These are phyloP conservation scores for Mesochorus sp. DNA, from an alignment of 2,888 invertebrate genomes.

Conservation along the genomic window DNA sequence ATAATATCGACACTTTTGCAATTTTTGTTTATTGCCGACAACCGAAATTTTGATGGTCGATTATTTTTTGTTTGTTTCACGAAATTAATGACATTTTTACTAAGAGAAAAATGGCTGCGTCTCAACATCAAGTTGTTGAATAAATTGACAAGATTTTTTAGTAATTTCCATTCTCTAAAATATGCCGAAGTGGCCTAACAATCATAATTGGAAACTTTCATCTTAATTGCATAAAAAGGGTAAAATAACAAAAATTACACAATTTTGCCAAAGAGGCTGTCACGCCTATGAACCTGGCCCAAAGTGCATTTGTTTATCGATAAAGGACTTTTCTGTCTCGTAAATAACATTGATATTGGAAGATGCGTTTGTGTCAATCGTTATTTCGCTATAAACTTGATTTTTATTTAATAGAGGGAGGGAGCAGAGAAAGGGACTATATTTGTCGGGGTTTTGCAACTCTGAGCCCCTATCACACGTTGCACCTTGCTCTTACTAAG, in stretches of 20 bases:
- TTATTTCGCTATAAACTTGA: constrained; percentile 10
- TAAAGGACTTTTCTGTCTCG: not conserved
- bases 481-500: constrained; percentile 40
- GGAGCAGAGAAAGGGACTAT: constrained; percentile 34
- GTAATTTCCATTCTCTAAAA: too few species aligned
- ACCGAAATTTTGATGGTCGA: not conserved
- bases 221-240: too few species aligned
- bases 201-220: too few species aligned
- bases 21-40: not conserved
- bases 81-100: not conserved
- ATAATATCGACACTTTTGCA: too few species aligned
- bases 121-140: too few species aligned
- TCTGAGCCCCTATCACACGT: constrained; percentile 56
- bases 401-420: constrained; percentile 12
- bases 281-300: not conserved
- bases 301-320: not conserved
- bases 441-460: constrained; percentile 24
- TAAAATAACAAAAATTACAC: not conserved
- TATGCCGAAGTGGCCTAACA: too few species aligned
- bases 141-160: too few species aligned
- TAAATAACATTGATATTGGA: constrained; percentile 16
- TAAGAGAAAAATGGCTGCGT: not conserved
- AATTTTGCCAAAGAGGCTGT: too few species aligned
- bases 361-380: constrained; percentile 15
- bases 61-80: not conserved